These are phyloP conservation scores for Heteromyza rotundicornis DNA, from an alignment of 2,888 invertebrate species.

Conservation along the genomic window DNA sequence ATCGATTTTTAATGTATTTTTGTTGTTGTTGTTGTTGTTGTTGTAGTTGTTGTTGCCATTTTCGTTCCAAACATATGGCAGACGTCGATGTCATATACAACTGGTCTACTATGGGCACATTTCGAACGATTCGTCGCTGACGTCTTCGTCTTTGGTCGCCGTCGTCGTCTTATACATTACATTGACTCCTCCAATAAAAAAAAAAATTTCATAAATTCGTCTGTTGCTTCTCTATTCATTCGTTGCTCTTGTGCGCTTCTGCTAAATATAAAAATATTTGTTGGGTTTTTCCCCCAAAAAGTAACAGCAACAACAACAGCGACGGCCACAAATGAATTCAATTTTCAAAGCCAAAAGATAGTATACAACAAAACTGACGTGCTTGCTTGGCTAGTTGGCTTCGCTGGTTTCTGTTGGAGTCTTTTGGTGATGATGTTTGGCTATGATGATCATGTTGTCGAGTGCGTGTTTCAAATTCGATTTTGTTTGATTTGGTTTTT, in stretches of 20 bases:
- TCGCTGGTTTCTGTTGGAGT: no score
- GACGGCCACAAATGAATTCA: neutral
- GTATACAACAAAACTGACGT: neutral
- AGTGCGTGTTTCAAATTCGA: no score
- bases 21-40: neutral
- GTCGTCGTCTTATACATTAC: no score
- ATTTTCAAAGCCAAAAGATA: neutral
- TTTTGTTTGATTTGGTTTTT: no score
- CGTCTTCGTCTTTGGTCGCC: no score
- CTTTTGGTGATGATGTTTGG: no score
- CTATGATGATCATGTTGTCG: no score
- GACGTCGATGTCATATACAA: neutral
- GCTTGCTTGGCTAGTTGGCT: neutral
- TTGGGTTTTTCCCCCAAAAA: neutral
- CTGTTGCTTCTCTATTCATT: no score
- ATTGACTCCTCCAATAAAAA: neutral
- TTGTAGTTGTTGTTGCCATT: neutral
- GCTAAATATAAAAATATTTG: conserved; percentile 2
- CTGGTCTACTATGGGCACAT: neutral
- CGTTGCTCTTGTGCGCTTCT: neutral
- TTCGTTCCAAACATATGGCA: neutral
- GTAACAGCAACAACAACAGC: neutral
- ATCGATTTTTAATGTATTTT: no score
- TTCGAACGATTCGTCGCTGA: no score
- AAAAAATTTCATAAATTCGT: neutral